Evolutionary conservation across 2,888 invertebrate genomes (phyloP).

Genomic region (Epirrhoe tristata): DNA sequence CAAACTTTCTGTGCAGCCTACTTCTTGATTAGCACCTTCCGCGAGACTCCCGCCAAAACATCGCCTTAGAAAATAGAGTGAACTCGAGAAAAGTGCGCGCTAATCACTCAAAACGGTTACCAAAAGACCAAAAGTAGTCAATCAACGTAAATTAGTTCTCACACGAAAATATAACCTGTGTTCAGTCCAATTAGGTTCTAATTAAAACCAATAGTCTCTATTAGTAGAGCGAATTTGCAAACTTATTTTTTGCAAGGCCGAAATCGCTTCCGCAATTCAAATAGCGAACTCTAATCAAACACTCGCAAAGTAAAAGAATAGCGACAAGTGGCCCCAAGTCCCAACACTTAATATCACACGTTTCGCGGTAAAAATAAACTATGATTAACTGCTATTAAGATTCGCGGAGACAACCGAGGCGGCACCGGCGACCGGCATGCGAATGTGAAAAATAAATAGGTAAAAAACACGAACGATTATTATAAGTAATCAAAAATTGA

Average conservation of each 20-base stretch:
- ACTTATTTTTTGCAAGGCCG: constrained; percentile 61
- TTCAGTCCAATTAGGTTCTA: constrained; percentile 58
- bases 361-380: constrained; percentile 84
- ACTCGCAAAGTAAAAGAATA: constrained; percentile 73
- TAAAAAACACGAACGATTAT: constrained; percentile 58
- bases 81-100: constrained; percentile 50
- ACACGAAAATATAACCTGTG: constrained; percentile 59
- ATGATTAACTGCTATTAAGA: constrained; percentile 83
- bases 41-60: constrained; percentile 68
- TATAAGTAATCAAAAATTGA: constrained; percentile 55
- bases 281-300: constrained; percentile 69
- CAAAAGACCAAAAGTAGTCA: constrained; percentile 40
- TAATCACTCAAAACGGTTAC: constrained; percentile 34
- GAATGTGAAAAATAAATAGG: constrained; percentile 66
- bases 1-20: constrained; percentile 78
- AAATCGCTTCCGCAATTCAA: constrained; percentile 74
- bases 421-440: constrained; percentile 67
- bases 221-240: constrained; percentile 58
- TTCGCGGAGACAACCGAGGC: constrained; percentile 78
- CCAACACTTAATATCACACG: constrained; percentile 82
- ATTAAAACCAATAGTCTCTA: constrained; percentile 55
- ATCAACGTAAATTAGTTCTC: constrained; percentile 49
- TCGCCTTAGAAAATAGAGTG: constrained; percentile 55
- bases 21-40: constrained; percentile 66
- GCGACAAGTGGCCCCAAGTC: constrained; percentile 76